Evolutionary conservation across 1,140 invertebrate genomes (phyloP).

Genomic region (Hylaeus volcanicus): DNA sequence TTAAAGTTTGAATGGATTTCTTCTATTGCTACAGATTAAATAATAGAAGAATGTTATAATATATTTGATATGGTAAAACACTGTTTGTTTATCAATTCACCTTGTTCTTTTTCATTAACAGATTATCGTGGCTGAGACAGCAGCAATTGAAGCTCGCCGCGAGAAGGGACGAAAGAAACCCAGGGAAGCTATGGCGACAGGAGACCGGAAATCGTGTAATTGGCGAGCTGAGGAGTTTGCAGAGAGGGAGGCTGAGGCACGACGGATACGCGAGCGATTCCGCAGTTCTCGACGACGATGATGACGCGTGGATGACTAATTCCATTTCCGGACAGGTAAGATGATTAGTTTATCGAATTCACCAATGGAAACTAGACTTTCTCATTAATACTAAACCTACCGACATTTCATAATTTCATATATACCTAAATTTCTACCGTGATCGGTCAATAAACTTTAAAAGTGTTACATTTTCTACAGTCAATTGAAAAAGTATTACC

Average conservation of each 20-base stretch:
- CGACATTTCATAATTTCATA: too few relatives aligned
- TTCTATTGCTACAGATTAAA: too few relatives aligned
- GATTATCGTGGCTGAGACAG: conserved; percentile 87
- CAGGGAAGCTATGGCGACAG: conserved; percentile 85
- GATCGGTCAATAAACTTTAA: too few relatives aligned
- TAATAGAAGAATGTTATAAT: too few relatives aligned
- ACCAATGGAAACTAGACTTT: too few relatives aligned
- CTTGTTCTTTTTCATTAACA: conserved; percentile 17
- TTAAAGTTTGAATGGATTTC: too few relatives aligned
- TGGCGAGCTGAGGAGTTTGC: conserved; percentile 82
- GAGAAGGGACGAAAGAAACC: conserved; percentile 84
- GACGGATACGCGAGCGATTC: conserved; percentile 90
- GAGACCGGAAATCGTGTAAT: conserved; percentile 85
- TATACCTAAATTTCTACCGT: too few relatives aligned
- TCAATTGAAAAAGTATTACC: too few relatives aligned
- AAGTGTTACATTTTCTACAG: too few relatives aligned
- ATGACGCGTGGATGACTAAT: conserved; percentile 74
- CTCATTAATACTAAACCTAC: too few relatives aligned
- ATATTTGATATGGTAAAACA: too few relatives aligned
- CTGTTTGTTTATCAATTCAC: too few relatives aligned
- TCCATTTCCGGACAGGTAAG: conserved; percentile 71
- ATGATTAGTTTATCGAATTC: neutral
- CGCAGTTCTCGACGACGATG: conserved; percentile 87
- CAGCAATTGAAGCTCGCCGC: conserved; percentile 87
- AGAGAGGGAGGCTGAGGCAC: conserved; percentile 79